A percentile compares a stretch with the other conserved stretches of the same genome.
phyloP scores from a whole-genome alignment of 2,797 vertebrate species.

The Lithobates sylvaticus region DNA sequence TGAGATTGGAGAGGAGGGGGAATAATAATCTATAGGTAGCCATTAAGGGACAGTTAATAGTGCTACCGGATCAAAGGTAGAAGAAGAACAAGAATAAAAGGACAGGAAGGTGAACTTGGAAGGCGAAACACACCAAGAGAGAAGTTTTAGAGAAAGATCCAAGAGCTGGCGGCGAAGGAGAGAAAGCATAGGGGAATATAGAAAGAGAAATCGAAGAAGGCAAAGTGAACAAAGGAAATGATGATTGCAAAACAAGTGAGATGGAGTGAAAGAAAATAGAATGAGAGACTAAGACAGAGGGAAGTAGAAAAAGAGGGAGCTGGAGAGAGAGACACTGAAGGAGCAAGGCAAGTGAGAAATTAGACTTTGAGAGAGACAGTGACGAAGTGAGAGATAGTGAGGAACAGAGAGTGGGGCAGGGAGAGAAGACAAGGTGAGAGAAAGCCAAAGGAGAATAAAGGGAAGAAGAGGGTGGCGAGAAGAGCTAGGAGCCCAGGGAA shows the following conservation, averaged over 20 bases:
- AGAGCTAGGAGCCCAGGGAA: not conserved
- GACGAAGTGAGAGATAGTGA: constrained; percentile 56
- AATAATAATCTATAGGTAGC: not conserved
- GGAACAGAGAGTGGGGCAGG: constrained; percentile 22
- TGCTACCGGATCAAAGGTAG: not conserved
- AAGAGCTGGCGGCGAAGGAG: not conserved
- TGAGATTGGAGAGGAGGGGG: constrained; percentile 10
- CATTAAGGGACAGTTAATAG: not conserved
- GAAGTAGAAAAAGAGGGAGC: constrained; percentile 18
- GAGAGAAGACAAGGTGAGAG: constrained; percentile 29
- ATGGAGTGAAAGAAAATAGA: constrained; percentile 42
- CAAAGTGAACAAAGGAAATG: constrained; percentile 42
- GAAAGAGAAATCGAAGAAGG: constrained; percentile 32
- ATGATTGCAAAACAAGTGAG: constrained; percentile 45
- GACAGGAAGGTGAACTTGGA: not conserved
- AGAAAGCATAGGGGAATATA: constrained; percentile 36
- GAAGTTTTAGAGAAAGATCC: not conserved
- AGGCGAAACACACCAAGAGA: not conserved
- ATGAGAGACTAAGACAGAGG: constrained; percentile 49
- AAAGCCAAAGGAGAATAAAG: constrained; percentile 12
- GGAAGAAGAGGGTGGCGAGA: constrained; percentile 9
- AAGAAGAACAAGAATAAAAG: not conserved
- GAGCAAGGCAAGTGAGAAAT: constrained; percentile 48
- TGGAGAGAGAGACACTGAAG: constrained; percentile 17
- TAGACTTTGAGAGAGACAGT: constrained; percentile 57